Percentiles rank a stretch among this genome's conserved stretches.
Conservation (phyloP, 1,140 invertebrate genomes). For the Bombus picipes region DNA sequence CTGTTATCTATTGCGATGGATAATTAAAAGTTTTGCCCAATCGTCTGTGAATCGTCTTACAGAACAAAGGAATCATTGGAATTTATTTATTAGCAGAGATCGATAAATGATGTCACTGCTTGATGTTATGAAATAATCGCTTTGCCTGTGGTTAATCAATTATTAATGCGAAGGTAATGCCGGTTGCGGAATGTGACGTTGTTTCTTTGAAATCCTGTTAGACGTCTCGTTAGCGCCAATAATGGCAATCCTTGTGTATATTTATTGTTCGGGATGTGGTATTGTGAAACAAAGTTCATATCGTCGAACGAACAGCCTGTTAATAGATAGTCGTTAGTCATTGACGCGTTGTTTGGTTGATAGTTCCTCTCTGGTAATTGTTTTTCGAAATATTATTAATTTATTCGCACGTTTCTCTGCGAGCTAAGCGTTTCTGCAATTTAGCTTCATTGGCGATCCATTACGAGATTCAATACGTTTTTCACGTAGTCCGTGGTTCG, state of each 20-base stretch:
- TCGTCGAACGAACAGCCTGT: neutral
- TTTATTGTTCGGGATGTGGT: neutral
- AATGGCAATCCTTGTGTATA: neutral
- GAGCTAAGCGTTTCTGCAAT: neutral
- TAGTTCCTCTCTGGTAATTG: neutral
- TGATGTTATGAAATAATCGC: neutral
- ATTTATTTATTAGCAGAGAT: neutral
- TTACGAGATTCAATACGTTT: neutral
- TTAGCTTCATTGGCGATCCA: neutral
- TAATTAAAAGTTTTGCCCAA: neutral
- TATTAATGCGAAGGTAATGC: slow-evolving; percentile 34
- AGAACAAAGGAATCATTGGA: neutral
- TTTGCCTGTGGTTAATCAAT: slow-evolving; percentile 15
- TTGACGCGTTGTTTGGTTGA: neutral
- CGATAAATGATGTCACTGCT: neutral
- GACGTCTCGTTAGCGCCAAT: neutral
- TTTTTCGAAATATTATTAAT: neutral
- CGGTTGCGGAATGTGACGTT: neutral
- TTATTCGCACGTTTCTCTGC: neutral
- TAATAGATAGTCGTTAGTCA: neutral
- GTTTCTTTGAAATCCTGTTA: slow-evolving; percentile 35
- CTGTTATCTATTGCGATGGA: too few relatives aligned
- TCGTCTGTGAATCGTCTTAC: too few relatives aligned
- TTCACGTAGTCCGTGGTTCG: too few relatives aligned
- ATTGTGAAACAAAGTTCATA: slow-evolving; percentile 9